Percentiles rank a stretch among this genome's conserved stretches.
These are phyloP conservation scores for Callocephalon fimbriatum DNA, from an alignment of 2,113 vertebrate species.

Conservation along the genomic window DNA sequence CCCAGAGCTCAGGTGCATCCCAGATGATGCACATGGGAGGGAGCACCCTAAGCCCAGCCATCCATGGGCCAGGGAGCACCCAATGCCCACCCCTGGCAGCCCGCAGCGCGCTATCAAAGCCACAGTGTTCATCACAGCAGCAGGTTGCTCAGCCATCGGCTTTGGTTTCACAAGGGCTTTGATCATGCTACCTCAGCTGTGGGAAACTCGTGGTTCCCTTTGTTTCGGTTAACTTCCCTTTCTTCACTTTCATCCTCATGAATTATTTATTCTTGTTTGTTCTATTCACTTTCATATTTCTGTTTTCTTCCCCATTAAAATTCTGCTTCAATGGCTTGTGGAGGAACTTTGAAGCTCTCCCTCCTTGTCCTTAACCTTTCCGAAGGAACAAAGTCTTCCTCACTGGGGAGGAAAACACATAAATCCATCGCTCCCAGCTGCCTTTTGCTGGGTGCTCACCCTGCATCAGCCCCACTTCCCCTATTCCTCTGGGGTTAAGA, in stretches of 20 bases:
- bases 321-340: not conserved
- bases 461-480: not conserved
- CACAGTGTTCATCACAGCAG: fast-evolving
- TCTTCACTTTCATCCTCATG: conserved; percentile 60
- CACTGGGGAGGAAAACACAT: fast-evolving
- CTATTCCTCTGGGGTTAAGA: fast-evolving
- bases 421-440: not conserved
- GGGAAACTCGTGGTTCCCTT: conserved; percentile 21
- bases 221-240: conserved; percentile 40
- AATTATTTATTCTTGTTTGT: conserved; percentile 64
- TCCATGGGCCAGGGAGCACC: not conserved
- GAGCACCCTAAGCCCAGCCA: no score
- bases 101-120: not conserved
- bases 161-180: conserved; percentile 12
- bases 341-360: conserved; percentile 48
- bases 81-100: fast-evolving
- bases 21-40: fast-evolving
- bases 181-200: not conserved
- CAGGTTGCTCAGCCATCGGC: not conserved
- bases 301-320: conserved; percentile 36
- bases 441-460: fast-evolving
- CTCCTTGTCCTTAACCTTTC: conserved; percentile 7
- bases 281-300: conserved; percentile 47
- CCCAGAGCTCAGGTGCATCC: fast-evolving
- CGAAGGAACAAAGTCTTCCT: not conserved